Percentiles rank a stretch among this genome's conserved stretches.
These are phyloP conservation scores for Hartigia nigra DNA, from an alignment of 2,888 invertebrate species.

Conservation along the genomic window DNA sequence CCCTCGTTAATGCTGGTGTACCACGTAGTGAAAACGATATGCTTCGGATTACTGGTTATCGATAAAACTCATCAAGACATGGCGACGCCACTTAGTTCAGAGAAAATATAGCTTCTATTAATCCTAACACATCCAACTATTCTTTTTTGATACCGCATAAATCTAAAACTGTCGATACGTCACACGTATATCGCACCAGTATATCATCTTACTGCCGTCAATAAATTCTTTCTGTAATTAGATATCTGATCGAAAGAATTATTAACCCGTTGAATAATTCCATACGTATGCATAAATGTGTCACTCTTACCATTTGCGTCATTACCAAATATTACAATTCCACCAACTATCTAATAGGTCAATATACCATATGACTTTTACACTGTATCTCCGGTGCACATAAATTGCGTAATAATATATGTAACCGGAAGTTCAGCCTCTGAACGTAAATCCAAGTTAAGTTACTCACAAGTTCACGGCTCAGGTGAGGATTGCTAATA, in stretches of 20 bases:
- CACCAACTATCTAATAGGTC: neutral
- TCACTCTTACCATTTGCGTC: neutral
- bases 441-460: conserved; percentile 49
- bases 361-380: neutral
- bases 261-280: neutral
- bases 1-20: neutral
- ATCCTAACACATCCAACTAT: too few relatives aligned
- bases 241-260: neutral
- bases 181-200: too few relatives aligned
- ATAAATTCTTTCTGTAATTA: neutral
- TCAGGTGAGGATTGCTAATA: conserved; percentile 30
- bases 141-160: too few relatives aligned
- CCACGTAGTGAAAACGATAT: neutral
- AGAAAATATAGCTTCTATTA: neutral
- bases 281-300: neutral
- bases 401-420: neutral
- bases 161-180: too few relatives aligned
- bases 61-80: neutral
- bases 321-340: neutral
- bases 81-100: neutral
- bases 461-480: conserved; percentile 33
- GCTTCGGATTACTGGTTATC: neutral
- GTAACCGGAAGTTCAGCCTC: neutral
- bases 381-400: neutral
- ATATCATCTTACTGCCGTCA: neutral